Percentiles rank a stretch among this genome's conserved stretches.
Evolutionary conservation across 2,888 invertebrate genomes (phyloP).

Genomic region (Epistrophe grossulariae): DNA sequence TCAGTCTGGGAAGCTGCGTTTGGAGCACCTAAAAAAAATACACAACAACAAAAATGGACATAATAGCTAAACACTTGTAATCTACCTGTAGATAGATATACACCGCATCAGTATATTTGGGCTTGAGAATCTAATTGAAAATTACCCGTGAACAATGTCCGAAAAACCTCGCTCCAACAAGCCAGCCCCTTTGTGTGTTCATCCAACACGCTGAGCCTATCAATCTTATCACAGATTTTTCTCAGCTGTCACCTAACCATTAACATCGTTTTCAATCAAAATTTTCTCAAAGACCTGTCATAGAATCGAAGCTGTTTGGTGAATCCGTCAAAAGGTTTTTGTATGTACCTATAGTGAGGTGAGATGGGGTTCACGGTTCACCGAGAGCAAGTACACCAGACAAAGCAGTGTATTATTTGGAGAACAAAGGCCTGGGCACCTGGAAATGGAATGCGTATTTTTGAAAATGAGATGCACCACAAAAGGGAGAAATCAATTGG

Average conservation of each 20-base stretch:
- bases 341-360: constrained; percentile 14
- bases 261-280: constrained; percentile 73
- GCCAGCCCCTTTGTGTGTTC: constrained; percentile 39
- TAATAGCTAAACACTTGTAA: constrained; percentile 72
- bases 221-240: constrained; percentile 74
- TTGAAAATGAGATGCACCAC: constrained; percentile 59
- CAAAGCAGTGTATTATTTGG: constrained; percentile 43
- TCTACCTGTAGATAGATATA: constrained; percentile 56
- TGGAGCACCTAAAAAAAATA: constrained; percentile 16
- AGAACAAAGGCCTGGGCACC: constrained; percentile 66
- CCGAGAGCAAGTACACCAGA: constrained; percentile 42
- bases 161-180: constrained; percentile 39
- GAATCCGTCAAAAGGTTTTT: constrained; percentile 56
- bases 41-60: constrained; percentile 47
- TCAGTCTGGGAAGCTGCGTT: constrained; percentile 44
- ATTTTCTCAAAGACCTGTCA: constrained; percentile 33
- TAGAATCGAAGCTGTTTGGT: constrained; percentile 40
- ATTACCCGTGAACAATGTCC: constrained; percentile 72
- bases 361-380: constrained; percentile 29
- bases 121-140: constrained; percentile 70
- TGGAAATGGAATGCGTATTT: constrained; percentile 70
- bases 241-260: constrained; percentile 74
- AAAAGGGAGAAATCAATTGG: constrained; percentile 73
- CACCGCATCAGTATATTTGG: background rate
- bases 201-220: constrained; percentile 57